A percentile compares a stretch with the other conserved stretches of the same genome.
Conservation (phyloP, 2,888 invertebrate genomes). For the Trachelus stipa region DNA sequence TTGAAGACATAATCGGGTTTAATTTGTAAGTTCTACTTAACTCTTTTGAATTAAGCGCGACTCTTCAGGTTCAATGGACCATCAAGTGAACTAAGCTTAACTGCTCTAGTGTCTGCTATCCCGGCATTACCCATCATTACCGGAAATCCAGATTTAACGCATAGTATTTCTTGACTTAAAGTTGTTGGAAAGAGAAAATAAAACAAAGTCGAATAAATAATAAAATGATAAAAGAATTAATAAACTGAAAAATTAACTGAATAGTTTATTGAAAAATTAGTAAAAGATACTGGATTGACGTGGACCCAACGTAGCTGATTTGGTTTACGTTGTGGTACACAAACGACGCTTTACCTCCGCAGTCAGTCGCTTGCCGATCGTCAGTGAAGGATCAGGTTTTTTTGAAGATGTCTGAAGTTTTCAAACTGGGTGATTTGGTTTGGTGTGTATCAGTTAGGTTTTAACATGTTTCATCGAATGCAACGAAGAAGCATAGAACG, state of each 20-base stretch:
- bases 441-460: constrained; percentile 70
- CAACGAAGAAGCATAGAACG: background rate
- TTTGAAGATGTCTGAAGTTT: constrained; percentile 69
- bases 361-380: constrained; percentile 64
- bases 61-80: background rate
- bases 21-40: background rate
- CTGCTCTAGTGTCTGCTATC: background rate
- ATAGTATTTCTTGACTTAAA: background rate
- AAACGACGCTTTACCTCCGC: constrained; percentile 55
- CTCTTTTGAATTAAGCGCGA: background rate
- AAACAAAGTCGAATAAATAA: background rate
- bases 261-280: background rate
- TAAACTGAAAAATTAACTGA: background rate
- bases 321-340: constrained; percentile 54
- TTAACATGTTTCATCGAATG: background rate
- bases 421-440: constrained; percentile 77
- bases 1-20: background rate
- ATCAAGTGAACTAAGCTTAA: background rate
- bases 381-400: constrained; percentile 34
- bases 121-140: background rate
- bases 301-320: constrained; percentile 41
- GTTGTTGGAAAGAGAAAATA: background rate
- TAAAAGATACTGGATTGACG: constrained; percentile 31
- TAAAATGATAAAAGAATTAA: background rate
- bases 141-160: background rate